Conservation (phyloP, 1,140 invertebrate genomes). For the Eubasilissa regina region DNA sequence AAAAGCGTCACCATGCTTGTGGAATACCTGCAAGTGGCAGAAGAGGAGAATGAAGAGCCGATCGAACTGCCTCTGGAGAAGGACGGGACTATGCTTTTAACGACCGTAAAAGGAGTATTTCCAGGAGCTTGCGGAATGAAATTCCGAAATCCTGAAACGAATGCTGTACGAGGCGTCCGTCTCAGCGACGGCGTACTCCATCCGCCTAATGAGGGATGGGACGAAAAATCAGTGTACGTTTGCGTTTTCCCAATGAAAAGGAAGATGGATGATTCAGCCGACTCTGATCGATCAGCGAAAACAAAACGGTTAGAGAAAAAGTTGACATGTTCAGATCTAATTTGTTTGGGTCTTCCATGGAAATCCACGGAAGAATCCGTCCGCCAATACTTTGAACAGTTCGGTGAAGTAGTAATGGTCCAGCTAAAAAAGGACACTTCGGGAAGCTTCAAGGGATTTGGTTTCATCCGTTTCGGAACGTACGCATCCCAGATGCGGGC, state of each 20-base stretch:
- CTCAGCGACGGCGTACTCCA: slow-evolving; percentile 90
- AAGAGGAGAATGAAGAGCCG: slow-evolving; percentile 93
- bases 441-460: slow-evolving; percentile 97
- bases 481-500: slow-evolving; percentile 92
- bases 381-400: slow-evolving; percentile 95
- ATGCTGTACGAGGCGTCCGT: slow-evolving; percentile 88
- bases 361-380: slow-evolving; percentile 97
- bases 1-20: slow-evolving; percentile 65
- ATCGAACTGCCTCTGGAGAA: slow-evolving; percentile 94
- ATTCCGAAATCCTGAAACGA: slow-evolving; percentile 91
- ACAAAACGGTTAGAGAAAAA: slow-evolving; percentile 93
- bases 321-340: slow-evolving; percentile 95
- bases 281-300: slow-evolving; percentile 84
- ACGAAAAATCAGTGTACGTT: slow-evolving; percentile 82
- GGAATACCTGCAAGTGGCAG: slow-evolving; percentile 82
- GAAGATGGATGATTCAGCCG: slow-evolving; percentile 89
- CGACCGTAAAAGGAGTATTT: slow-evolving; percentile 92
- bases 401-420: slow-evolving; percentile 97
- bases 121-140: slow-evolving; percentile 95
- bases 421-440: slow-evolving; percentile 97
- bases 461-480: slow-evolving; percentile 95
- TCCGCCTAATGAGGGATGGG: slow-evolving; percentile 88
- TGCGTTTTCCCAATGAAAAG: slow-evolving; percentile 81
- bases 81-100: slow-evolving; percentile 89
- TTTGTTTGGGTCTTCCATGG: slow-evolving; percentile 97